phyloP scores from a whole-genome alignment of 1,140 invertebrate species.

The Drosophila bocqueti region DNA sequence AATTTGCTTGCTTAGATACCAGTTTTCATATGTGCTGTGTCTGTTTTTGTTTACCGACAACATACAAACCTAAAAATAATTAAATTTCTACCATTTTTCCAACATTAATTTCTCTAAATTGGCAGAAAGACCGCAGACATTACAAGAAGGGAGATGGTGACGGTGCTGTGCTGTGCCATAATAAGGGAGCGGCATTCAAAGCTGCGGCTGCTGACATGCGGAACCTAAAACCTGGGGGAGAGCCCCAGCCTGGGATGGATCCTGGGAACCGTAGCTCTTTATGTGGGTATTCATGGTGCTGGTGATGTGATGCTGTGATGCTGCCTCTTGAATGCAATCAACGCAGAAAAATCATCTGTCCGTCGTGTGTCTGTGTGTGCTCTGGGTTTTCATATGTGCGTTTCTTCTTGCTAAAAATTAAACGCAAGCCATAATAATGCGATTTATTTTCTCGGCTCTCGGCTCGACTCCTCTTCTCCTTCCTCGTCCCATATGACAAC shows the following conservation, averaged over 20 bases:
- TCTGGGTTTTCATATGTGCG: constrained; percentile 21
- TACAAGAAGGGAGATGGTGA: neutral
- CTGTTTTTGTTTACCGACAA: neutral
- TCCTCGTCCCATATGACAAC: constrained; percentile 36
- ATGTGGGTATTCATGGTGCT: constrained; percentile 6
- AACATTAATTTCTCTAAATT: constrained; percentile 19
- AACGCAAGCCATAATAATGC: constrained; percentile 78
- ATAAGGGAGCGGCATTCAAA: constrained; percentile 17
- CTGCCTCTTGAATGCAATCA: constrained; percentile 21
- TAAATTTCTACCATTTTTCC: constrained; percentile 19
- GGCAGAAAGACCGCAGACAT: constrained; percentile 5
- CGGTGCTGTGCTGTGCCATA: neutral
- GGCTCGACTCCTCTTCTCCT: constrained; percentile 27
- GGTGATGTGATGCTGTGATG: neutral
- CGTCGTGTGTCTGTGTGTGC: neutral
- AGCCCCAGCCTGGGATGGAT: neutral
- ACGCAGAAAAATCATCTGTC: constrained; percentile 19
- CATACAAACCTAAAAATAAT: constrained; percentile 2
- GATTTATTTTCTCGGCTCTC: constrained; percentile 45
- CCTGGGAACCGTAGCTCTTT: constrained; percentile 7
- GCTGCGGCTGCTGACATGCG: neutral
- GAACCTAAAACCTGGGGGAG: constrained; percentile 7
- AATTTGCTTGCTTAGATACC: neutral
- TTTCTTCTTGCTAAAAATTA: constrained; percentile 67
- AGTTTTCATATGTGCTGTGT: neutral